Conservation (phyloP, 2,113 vertebrate genomes). For the Atrichornis clamosus region DNA sequence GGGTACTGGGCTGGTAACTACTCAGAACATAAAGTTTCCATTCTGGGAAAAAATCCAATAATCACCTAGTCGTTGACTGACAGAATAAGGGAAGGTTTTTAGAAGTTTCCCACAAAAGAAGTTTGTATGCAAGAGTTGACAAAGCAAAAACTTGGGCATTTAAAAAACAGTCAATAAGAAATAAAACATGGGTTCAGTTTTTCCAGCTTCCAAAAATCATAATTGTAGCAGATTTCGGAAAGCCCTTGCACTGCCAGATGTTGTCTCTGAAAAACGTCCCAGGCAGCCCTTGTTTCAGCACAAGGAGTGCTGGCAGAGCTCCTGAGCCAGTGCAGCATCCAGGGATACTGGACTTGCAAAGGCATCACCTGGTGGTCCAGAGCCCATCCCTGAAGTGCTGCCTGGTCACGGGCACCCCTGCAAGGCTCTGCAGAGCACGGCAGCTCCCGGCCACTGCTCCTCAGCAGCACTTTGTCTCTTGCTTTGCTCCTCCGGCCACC, state of each 20-base stretch:
- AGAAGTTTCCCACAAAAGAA: background rate
- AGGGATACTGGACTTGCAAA: background rate
- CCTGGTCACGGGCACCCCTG: background rate
- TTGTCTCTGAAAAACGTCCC: background rate
- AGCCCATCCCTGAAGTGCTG: accelerated
- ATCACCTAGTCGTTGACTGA: background rate
- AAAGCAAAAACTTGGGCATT: background rate
- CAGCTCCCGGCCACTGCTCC: background rate
- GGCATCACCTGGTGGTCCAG: background rate
- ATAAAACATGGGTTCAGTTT: background rate
- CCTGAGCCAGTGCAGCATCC: accelerated
- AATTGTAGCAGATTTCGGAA: background rate
- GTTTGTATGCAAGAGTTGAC: background rate
- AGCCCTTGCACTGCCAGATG: background rate
- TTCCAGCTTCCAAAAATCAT: background rate
- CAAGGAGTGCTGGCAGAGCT: background rate
- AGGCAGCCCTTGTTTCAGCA: accelerated
- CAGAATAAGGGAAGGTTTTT: background rate
- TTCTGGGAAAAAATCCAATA: background rate
- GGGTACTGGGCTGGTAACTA: background rate
- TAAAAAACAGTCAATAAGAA: background rate
- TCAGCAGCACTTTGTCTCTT: background rate
- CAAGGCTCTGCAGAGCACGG: background rate
- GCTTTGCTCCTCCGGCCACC: background rate
- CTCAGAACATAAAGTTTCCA: background rate